Percentiles rank a stretch among this genome's conserved stretches.
These are phyloP conservation scores for Oreotrochilus melanogaster DNA, from an alignment of 2,113 vertebrate species.

Conservation along the genomic window DNA sequence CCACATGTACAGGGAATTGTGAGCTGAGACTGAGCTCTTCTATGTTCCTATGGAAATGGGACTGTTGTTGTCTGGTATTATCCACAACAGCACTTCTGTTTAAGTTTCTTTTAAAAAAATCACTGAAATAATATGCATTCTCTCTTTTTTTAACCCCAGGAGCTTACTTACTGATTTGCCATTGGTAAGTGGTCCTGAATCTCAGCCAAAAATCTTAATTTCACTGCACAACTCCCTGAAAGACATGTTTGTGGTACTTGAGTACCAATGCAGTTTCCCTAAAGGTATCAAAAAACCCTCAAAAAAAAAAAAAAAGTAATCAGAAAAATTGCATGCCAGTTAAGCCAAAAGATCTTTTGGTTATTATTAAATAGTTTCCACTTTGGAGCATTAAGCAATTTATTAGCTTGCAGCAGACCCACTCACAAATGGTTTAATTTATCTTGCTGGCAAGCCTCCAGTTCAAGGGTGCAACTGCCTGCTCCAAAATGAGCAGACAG, in stretches of 20 bases:
- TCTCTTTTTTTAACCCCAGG: not conserved
- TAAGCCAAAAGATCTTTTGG: conserved; percentile 54
- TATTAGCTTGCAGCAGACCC: conserved; percentile 43
- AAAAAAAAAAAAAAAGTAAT: not conserved
- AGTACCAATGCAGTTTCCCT: not conserved
- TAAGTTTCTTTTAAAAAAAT: not conserved
- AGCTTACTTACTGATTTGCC: not conserved
- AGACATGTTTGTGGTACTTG: not conserved
- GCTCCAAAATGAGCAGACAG: conserved; percentile 51
- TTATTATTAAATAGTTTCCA: conserved; percentile 62
- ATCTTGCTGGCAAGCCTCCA: conserved; percentile 42
- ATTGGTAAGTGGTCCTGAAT: not conserved
- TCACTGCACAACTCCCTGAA: not conserved
- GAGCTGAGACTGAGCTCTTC: not conserved
- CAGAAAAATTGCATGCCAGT: conserved; percentile 15
- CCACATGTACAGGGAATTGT: not conserved
- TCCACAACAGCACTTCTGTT: not conserved
- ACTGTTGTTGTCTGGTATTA: not conserved
- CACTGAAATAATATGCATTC: not conserved
- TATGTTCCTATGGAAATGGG: not conserved
- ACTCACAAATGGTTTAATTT: conserved; percentile 53
- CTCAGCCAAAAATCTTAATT: not conserved
- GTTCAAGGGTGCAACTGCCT: conserved; percentile 18
- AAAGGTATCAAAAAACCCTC: not conserved
- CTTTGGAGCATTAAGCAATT: conserved; percentile 49